These are phyloP conservation scores for Ophioninae sp. DNA, from an alignment of 2,888 invertebrate genomes.

Conservation along the genomic window DNA sequence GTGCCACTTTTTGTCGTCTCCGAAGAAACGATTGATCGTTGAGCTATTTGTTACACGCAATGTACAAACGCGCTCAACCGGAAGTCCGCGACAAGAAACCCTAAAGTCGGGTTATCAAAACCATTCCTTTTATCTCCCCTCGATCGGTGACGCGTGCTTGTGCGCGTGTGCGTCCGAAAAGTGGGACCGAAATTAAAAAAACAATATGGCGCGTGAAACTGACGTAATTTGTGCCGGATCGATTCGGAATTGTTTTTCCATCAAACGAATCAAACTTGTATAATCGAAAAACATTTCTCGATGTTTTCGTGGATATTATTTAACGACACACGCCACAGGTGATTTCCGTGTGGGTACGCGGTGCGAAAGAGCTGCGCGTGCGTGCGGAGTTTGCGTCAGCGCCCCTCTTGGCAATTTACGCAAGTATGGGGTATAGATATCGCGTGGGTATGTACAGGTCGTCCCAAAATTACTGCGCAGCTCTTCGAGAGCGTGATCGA, in stretches of 20 bases:
- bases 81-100: background rate
- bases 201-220: background rate
- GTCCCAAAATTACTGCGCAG: background rate
- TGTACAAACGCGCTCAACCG: background rate
- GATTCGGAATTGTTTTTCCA: background rate
- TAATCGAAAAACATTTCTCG: background rate
- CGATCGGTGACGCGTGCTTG: background rate
- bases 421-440: background rate
- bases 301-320: background rate
- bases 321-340: background rate
- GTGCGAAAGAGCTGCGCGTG: background rate
- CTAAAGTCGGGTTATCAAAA: background rate
- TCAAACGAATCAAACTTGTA: background rate
- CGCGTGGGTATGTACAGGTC: background rate
- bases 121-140: background rate
- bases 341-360: background rate
- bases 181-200: background rate
- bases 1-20: background rate
- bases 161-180: background rate
- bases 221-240: background rate
- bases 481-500: background rate
- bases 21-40: background rate
- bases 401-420: constrained; percentile 5
- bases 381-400: constrained; percentile 10
- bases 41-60: background rate